phyloP scores from a whole-genome alignment of 2,113 vertebrate species.

The Poeciliopsis turrubarensis region DNA sequence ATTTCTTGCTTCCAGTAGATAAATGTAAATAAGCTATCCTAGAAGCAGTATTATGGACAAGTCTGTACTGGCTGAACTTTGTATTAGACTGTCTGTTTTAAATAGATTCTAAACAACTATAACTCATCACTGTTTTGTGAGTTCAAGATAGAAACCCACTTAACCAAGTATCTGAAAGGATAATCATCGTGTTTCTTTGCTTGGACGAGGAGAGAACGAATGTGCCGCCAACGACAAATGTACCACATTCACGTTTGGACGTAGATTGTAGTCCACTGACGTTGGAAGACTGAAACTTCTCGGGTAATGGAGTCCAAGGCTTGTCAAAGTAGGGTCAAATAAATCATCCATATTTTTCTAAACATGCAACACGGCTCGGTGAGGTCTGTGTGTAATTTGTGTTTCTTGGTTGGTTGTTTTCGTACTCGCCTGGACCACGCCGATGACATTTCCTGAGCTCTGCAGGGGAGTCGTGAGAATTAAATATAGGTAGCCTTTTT shows the following conservation, averaged over 20 bases:
- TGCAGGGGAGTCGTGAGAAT: neutral
- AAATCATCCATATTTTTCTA: constrained; percentile 85
- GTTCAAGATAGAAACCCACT: constrained; percentile 80
- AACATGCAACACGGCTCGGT: constrained; percentile 52
- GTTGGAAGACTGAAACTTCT: constrained; percentile 62
- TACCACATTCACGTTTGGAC: constrained; percentile 78
- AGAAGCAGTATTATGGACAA: constrained; percentile 76
- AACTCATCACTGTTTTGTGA: constrained; percentile 76
- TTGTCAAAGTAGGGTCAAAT: constrained; percentile 81
- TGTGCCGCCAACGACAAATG: constrained; percentile 70
- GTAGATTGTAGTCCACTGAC: constrained; percentile 79
- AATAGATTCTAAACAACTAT: constrained; percentile 73
- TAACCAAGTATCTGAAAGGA: constrained; percentile 77
- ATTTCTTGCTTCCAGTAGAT: constrained; percentile 76
- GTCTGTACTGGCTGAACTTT: constrained; percentile 79
- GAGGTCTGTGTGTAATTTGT: constrained; percentile 37
- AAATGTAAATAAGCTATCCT: constrained; percentile 85
- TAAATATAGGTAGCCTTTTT: neutral
- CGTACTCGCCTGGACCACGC: neutral
- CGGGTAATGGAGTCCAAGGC: constrained; percentile 70
- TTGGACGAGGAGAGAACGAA: constrained; percentile 72
- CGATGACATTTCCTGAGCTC: neutral
- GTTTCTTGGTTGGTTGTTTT: neutral
- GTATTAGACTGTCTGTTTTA: constrained; percentile 79
- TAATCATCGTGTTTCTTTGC: constrained; percentile 75